Evolutionary conservation across 2,888 invertebrate species (phyloP).

Genomic region (Andrena praecox): DNA sequence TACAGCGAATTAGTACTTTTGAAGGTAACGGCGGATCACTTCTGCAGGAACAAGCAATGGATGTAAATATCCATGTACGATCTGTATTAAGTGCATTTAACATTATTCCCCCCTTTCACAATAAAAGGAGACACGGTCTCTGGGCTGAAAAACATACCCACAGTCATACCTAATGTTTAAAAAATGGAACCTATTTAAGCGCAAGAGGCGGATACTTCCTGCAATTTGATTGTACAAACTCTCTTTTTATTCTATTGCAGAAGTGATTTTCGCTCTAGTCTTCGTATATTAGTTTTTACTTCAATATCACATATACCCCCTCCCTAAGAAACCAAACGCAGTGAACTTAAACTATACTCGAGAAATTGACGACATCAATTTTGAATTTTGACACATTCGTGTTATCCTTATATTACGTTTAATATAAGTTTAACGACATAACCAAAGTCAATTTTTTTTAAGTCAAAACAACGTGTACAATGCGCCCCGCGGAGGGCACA

Average conservation of each 20-base stretch:
- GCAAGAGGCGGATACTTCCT: slow-evolving; percentile 47
- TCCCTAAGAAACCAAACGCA: slow-evolving; percentile 80
- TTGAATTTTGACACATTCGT: slow-evolving; percentile 84
- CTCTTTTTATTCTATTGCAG: slow-evolving; percentile 66
- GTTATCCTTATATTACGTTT: slow-evolving; percentile 81
- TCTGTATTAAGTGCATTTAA: slow-evolving; percentile 49
- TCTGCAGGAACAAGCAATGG: slow-evolving; percentile 70
- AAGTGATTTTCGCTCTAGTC: slow-evolving; percentile 73
- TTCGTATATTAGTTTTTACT: slow-evolving; percentile 71
- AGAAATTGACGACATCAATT: slow-evolving; percentile 83
- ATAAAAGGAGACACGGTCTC: slow-evolving; percentile 56
- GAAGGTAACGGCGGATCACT: slow-evolving; percentile 72
- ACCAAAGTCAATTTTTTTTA: slow-evolving; percentile 58
- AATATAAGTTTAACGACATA: slow-evolving; percentile 80
- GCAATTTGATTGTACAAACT: slow-evolving; percentile 66
- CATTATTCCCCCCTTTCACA: slow-evolving; percentile 33
- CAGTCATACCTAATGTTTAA: slow-evolving; percentile 57
- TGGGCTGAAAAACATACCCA: slow-evolving; percentile 50
- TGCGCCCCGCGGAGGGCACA: slow-evolving; percentile 63
- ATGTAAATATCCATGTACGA: slow-evolving; percentile 57
- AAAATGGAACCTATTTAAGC: slow-evolving; percentile 68
- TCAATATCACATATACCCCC: slow-evolving; percentile 79
- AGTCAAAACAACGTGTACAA: slow-evolving; percentile 74
- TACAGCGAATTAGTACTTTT: slow-evolving; percentile 72
- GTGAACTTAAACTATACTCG: slow-evolving; percentile 80